Conservation (phyloP, 1,140 invertebrate genomes). For the Dreissena rostriformis region DNA sequence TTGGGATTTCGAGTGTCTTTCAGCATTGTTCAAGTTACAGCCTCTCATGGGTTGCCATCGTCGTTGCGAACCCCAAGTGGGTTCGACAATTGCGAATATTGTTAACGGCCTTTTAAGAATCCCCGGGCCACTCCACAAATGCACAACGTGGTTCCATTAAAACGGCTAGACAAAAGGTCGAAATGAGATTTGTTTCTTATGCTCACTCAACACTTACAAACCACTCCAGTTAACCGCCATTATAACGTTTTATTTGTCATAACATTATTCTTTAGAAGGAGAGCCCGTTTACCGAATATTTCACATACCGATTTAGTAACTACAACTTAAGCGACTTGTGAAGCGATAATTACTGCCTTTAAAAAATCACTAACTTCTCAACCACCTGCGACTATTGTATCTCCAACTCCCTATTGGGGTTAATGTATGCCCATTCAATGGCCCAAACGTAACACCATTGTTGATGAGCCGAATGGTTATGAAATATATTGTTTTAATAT, state of each 20-base stretch:
- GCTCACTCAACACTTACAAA: conserved; percentile 54
- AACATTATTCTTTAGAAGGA: conserved; percentile 43
- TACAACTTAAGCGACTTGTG: too few relatives aligned
- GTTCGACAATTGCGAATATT: not conserved
- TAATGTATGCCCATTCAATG: too few relatives aligned
- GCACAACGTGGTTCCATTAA: conserved; percentile 32
- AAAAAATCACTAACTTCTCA: too few relatives aligned
- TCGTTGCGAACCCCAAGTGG: not conserved
- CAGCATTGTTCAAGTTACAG: not conserved
- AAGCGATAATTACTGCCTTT: too few relatives aligned
- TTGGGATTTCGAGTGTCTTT: too few relatives aligned
- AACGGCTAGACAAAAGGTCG: conserved; percentile 9
- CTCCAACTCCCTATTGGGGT: too few relatives aligned
- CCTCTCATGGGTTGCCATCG: not conserved
- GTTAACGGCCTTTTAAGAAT: not conserved
- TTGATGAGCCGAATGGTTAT: too few relatives aligned
- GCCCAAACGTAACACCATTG: too few relatives aligned
- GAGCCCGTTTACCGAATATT: conserved; percentile 11
- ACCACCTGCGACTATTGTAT: too few relatives aligned
- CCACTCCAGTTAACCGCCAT: conserved; percentile 44
- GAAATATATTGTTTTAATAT: too few relatives aligned
- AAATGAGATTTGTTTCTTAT: conserved; percentile 35
- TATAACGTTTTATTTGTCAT: conserved; percentile 40
- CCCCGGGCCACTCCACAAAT: conserved; percentile 12
- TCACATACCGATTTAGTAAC: conserved; percentile 6